These are phyloP conservation scores for Ectemnius continuus DNA, from an alignment of 2,888 invertebrate genomes.

Conservation along the genomic window DNA sequence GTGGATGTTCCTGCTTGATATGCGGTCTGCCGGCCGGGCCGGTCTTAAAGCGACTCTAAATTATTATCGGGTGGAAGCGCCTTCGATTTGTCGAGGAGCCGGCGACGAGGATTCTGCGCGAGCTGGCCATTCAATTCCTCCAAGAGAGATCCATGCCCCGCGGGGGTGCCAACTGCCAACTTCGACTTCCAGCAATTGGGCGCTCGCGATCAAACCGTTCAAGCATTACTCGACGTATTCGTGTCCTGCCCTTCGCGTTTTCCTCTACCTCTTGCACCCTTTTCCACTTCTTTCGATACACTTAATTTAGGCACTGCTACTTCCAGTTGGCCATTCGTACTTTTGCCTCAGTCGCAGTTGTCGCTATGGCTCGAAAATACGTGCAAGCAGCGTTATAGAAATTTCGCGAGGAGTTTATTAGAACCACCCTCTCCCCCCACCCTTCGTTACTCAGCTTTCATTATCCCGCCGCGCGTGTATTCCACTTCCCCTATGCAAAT, in stretches of 20 bases:
- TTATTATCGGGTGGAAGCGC: constrained; percentile 19
- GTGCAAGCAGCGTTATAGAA: background rate
- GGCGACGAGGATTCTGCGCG: constrained; percentile 12
- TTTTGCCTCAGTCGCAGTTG: background rate
- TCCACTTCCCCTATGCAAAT: constrained; percentile 7
- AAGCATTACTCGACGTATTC: constrained; percentile 11
- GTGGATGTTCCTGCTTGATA: no score
- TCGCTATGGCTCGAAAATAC: background rate
- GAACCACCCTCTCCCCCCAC: background rate
- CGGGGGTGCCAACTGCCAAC: constrained; percentile 45
- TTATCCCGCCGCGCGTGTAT: constrained; percentile 6
- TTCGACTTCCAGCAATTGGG: constrained; percentile 38
- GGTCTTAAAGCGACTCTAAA: constrained; percentile 32
- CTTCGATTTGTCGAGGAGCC: constrained; percentile 19
- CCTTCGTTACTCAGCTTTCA: background rate
- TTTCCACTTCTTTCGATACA: no score
- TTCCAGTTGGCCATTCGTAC: no score
- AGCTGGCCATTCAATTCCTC: constrained; percentile 54
- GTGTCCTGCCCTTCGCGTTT: no score
- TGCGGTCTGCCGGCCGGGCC: no score
- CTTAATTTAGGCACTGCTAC: no score
- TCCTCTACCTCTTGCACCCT: no score
- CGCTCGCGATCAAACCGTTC: background rate
- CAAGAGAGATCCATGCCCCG: constrained; percentile 43
- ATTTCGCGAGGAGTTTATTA: constrained; percentile 7